Percentiles rank a stretch among this genome's conserved stretches.
Evolutionary conservation across 2,113 vertebrate species (phyloP).

Genomic region (Rhipidura dahli): DNA sequence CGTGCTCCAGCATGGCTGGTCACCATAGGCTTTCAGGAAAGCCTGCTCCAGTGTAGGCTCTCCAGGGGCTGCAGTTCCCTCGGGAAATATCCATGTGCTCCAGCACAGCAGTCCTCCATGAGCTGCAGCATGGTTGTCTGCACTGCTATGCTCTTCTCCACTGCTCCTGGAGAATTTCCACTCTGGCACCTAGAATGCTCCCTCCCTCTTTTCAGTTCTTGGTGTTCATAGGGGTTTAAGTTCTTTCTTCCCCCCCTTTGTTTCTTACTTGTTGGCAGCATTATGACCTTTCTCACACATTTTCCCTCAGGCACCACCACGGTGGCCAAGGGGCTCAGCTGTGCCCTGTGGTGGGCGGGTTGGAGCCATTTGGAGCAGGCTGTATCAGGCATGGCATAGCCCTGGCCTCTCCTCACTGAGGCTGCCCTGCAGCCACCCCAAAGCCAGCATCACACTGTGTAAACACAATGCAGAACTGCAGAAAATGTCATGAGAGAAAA

Average conservation of each 20-base stretch:
- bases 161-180: background rate
- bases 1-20: background rate
- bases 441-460: fast-evolving
- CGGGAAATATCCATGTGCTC: background rate
- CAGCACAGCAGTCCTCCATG: background rate
- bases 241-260: fast-evolving
- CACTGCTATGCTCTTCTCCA: background rate
- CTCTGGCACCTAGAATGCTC: background rate
- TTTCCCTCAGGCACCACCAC: fast-evolving
- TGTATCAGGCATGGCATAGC: fast-evolving
- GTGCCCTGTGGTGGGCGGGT: fast-evolving
- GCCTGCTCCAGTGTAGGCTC: background rate
- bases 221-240: background rate
- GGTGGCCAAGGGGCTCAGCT: background rate
- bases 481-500: background rate
- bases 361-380: fast-evolving
- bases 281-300: background rate
- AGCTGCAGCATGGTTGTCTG: background rate
- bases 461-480: background rate
- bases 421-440: background rate
- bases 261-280: background rate
- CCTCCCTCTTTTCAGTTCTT: background rate
- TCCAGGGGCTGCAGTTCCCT: background rate
- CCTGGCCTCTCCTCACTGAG: fast-evolving
- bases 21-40: background rate